Percentiles rank a stretch among this genome's conserved stretches.
phyloP scores from a whole-genome alignment of 1,140 invertebrate species.

The Hylaeus volcanicus region DNA sequence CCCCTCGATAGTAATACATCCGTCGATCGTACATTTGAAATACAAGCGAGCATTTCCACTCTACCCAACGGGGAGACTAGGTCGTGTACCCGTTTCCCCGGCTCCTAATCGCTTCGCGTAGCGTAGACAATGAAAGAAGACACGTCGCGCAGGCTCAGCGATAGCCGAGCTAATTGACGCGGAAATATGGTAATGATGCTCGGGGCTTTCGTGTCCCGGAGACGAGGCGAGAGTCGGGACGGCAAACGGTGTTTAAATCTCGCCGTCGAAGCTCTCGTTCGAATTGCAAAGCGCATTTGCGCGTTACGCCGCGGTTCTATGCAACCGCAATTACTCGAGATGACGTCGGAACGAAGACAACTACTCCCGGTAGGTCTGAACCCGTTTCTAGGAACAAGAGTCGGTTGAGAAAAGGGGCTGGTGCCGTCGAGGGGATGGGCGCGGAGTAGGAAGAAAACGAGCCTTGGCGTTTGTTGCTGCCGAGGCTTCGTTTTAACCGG shows the following conservation, averaged over 20 bases:
- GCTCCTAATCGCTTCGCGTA: no score
- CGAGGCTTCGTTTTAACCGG: slow-evolving; percentile 9
- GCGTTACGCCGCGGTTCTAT: slow-evolving; percentile 26
- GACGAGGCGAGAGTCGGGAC: background rate
- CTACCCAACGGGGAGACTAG: no score
- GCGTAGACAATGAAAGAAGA: background rate
- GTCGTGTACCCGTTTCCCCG: background rate
- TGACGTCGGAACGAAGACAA: slow-evolving; percentile 47
- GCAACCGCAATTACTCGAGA: slow-evolving; percentile 52
- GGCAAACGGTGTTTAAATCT: slow-evolving; percentile 30
- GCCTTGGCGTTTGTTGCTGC: background rate
- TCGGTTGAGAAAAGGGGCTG: background rate
- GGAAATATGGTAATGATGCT: background rate
- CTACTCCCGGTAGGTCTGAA: background rate
- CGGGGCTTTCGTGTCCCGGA: background rate
- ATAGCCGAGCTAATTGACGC: background rate
- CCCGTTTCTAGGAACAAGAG: slow-evolving; percentile 25
- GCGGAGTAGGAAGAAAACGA: background rate
- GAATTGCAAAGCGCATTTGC: slow-evolving; percentile 45
- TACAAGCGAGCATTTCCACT: no score
- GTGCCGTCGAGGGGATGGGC: background rate
- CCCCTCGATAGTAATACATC: no score
- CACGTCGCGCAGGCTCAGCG: background rate
- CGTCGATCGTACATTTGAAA: no score
- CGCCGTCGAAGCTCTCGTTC: slow-evolving; percentile 13